Evolutionary conservation across 2,888 invertebrate genomes (phyloP).

Genomic region (Cotesia congregata): DNA sequence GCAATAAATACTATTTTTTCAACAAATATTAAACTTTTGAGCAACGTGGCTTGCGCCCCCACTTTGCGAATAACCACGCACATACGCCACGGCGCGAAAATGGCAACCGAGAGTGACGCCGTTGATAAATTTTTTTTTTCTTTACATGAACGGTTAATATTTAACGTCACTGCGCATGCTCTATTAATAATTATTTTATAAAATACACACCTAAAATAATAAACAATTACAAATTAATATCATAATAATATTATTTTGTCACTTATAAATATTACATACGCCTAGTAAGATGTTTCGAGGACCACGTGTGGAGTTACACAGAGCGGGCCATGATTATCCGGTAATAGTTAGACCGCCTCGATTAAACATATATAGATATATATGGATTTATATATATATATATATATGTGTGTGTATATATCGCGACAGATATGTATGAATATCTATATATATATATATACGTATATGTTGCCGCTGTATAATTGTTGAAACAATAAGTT

Average conservation of each 20-base stretch:
- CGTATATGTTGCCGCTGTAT: not conserved
- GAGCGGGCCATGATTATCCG: slow-evolving; percentile 40
- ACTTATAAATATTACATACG: not conserved
- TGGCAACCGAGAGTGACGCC: slow-evolving; percentile 67
- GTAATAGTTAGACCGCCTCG: slow-evolving; percentile 29
- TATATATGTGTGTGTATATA: not conserved
- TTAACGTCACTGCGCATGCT: slow-evolving; percentile 29
- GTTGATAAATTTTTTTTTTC: slow-evolving; percentile 39
- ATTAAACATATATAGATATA: slow-evolving; percentile 5
- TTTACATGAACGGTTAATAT: slow-evolving; percentile 1
- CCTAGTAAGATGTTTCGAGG: slow-evolving; percentile 37
- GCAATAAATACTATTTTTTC: slow-evolving; percentile 12
- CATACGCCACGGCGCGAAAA: slow-evolving; percentile 61
- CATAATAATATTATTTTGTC: slow-evolving; percentile 16
- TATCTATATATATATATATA: not conserved
- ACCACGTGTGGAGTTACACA: slow-evolving; percentile 54
- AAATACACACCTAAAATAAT: slow-evolving; percentile 14
- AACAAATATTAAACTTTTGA: slow-evolving; percentile 16
- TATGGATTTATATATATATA: not conserved
- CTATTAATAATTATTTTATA: slow-evolving; percentile 25
- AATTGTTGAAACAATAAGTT: slow-evolving; percentile 36
- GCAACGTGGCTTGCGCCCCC: slow-evolving; percentile 60
- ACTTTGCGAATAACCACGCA: slow-evolving; percentile 54
- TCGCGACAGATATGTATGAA: not conserved
- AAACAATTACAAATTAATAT: slow-evolving; percentile 14